phyloP scores from a whole-genome alignment of 2,797 vertebrate species.

The Phaenicophaeus curvirostris region DNA sequence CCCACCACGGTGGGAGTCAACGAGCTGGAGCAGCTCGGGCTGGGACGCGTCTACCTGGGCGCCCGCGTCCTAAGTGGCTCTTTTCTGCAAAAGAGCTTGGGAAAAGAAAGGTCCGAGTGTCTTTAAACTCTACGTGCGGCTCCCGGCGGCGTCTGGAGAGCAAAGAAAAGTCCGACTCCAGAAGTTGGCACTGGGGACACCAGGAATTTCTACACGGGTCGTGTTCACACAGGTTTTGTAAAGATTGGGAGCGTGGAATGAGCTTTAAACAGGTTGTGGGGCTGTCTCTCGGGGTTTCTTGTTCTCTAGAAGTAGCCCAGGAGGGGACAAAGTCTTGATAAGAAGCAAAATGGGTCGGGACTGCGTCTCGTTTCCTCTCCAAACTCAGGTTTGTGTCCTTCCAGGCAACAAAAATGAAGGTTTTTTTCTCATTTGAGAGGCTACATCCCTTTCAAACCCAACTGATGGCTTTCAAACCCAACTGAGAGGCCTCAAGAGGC shows the following conservation, averaged over 20 bases:
- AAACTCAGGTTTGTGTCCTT: neutral
- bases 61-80: no score
- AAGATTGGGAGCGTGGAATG: neutral
- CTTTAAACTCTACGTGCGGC: no score
- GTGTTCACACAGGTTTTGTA: neutral
- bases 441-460: neutral
- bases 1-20: neutral
- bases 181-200: neutral
- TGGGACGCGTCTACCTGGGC: no score
- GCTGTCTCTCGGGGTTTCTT: neutral
- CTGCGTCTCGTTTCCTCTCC: neutral
- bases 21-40: neutral
- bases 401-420: neutral
- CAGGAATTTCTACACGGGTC: neutral
- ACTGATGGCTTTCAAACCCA: neutral
- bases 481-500: neutral
- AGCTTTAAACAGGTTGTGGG: neutral
- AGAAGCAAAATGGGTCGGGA: neutral
- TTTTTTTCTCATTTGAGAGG: neutral
- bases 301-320: neutral
- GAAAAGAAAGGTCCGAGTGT: neutral
- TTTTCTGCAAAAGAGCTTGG: neutral
- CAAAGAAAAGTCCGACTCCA: neutral
- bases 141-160: no score
- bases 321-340: neutral